Evolutionary conservation across 2,113 vertebrate genomes (phyloP), one percentile per base, ranked within the genome.

Genomic region (Coryphaenoides rupestris): DNA sequence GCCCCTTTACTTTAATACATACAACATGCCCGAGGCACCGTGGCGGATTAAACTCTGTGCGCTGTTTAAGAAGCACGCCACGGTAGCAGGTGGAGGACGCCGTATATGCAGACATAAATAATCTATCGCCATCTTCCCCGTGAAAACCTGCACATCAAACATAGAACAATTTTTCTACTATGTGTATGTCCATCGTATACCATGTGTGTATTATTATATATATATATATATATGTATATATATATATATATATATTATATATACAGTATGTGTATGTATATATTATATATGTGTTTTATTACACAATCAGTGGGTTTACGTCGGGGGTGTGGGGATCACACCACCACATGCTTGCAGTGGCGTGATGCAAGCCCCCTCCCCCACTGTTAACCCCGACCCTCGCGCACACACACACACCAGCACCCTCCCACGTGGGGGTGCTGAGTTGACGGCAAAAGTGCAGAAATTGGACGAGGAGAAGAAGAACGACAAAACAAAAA

Each of bases 401-500:
- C n/a, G 14, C 49, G 5, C n/a, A 52, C 49, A 52, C 21, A 21
- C 52, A 54, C 54, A 55, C 26, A 19, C 55, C 53, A 40, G 6
- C 46, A 33, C 70, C 66, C 24, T 19, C 57, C 68, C 73, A 64
- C 55, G 55, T 15, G 21, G 76, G 83, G 85, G 66, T 90, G 92
- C 92, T 91, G 90, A 93, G 90, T 91, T 75, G 86, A 85, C 90
- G 89, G 82, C n/a, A 92, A 94, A 82, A 90, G 87, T 90, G 83
- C 75, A 87, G 86, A 86, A 90, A 90, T n/a, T 1, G 15, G 47
- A 50, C 17, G 17, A 40, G 17, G 47, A 50, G 47, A 81, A 82
- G 86, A 68, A 68, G 59, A 15, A 59, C n/a, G 28, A 19, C 19
- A 13, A 63, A 65, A 47, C 46, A 63, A 55, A 70, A 59, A 59